Evolutionary conservation across 2,888 invertebrate genomes (phyloP).

Genomic region (Cephalotes varians): DNA sequence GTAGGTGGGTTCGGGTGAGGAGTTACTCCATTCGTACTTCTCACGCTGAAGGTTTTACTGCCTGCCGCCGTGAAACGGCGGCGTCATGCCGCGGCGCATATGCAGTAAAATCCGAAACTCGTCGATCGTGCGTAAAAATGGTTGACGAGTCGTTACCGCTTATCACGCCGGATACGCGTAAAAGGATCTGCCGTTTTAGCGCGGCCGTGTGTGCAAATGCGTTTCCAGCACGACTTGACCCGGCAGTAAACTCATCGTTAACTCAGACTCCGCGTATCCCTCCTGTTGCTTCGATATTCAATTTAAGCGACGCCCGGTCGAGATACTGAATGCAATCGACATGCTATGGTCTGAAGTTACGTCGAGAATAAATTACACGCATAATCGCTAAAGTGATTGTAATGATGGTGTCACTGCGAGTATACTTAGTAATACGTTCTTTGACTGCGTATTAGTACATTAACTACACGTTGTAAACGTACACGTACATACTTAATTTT

Average conservation of each 20-base stretch:
- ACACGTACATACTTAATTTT: background rate
- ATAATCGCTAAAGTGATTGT: background rate
- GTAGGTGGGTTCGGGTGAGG: slow-evolving; percentile 65
- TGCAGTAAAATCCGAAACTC: slow-evolving; percentile 68
- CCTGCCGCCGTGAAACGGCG: slow-evolving; percentile 30
- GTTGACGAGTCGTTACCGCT: slow-evolving; percentile 48
- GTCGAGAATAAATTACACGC: slow-evolving; percentile 9
- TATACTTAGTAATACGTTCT: background rate
- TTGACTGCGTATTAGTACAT: background rate
- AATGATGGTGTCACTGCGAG: background rate
- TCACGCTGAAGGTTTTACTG: slow-evolving; percentile 49
- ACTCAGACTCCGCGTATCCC: background rate
- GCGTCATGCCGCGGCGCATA: background rate
- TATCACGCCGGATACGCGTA: slow-evolving; percentile 20
- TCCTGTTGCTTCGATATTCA: slow-evolving; percentile 27
- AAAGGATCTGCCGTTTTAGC: background rate
- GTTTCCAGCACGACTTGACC: slow-evolving; percentile 29
- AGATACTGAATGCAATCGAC: slow-evolving; percentile 17
- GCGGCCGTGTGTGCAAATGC: slow-evolving; percentile 13
- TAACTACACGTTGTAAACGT: background rate
- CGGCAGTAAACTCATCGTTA: slow-evolving; percentile 45
- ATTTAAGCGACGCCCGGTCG: slow-evolving; percentile 24
- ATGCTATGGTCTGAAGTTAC: background rate
- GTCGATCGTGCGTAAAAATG: slow-evolving; percentile 69
- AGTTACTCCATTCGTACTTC: slow-evolving; percentile 57